A percentile compares a stretch with the other conserved stretches of the same genome.
These are phyloP conservation scores for Neolamprologus devosi DNA, from an alignment of 2,113 vertebrate species.

Conservation along the genomic window DNA sequence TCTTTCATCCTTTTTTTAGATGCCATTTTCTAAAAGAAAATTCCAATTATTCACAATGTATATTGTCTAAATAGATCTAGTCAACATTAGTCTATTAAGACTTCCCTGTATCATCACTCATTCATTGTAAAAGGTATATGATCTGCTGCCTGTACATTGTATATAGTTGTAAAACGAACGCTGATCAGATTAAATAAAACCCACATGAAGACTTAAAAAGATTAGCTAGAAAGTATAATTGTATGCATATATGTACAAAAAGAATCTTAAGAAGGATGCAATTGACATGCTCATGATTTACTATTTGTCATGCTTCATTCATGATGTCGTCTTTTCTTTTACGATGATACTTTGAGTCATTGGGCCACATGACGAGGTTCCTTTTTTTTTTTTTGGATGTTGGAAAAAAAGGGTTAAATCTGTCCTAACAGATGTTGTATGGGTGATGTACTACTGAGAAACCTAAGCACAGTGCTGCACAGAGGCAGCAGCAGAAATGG, in stretches of 20 bases:
- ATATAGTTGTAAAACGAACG: constrained; percentile 79
- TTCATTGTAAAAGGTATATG: constrained; percentile 70
- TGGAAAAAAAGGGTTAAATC: background rate
- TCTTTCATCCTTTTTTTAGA: constrained; percentile 70
- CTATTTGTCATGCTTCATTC: constrained; percentile 10
- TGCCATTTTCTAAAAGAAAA: constrained; percentile 72
- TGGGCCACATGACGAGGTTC: background rate
- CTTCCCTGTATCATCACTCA: constrained; percentile 67
- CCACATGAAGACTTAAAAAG: constrained; percentile 61
- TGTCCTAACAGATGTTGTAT: constrained; percentile 6
- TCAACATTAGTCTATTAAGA: constrained; percentile 51
- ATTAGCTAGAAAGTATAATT: constrained; percentile 67
- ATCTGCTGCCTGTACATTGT: constrained; percentile 81
- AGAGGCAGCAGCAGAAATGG: constrained; percentile 15
- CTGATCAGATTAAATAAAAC: constrained; percentile 73
- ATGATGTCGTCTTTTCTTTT: constrained; percentile 29
- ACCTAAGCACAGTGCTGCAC: constrained; percentile 37
- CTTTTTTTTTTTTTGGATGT: background rate
- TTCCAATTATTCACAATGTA: constrained; percentile 65
- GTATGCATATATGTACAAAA: constrained; percentile 69
- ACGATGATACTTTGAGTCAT: constrained; percentile 3
- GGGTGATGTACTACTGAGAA: constrained; percentile 59
- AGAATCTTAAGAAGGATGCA: constrained; percentile 55
- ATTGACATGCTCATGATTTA: constrained; percentile 45
- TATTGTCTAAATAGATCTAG: constrained; percentile 65